Percentiles rank a stretch among this genome's conserved stretches.
Evolutionary conservation across 2,113 vertebrate species (phyloP).

Genomic region (Crotalus tigris): DNA sequence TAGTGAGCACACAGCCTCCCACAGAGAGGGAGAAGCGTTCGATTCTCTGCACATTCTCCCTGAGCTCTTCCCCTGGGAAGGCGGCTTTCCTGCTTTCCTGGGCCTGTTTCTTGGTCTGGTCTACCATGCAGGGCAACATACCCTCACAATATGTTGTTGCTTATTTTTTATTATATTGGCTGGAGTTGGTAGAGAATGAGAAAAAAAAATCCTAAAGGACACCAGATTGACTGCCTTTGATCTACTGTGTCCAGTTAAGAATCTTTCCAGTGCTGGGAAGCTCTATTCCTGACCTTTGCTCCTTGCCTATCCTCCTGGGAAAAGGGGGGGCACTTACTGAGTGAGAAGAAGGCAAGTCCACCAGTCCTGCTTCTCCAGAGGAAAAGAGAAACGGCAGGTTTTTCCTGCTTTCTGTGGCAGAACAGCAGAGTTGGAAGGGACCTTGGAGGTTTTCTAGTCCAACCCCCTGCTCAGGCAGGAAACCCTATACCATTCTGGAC

Average conservation of each 20-base stretch:
- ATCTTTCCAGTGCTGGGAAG: background rate
- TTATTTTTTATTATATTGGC: background rate
- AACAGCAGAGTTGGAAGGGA: too few species aligned
- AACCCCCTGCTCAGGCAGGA: too few species aligned
- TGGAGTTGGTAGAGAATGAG: background rate
- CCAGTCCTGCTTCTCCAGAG: background rate
- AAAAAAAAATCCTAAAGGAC: background rate
- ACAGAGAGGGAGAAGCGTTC: conserved; percentile 7
- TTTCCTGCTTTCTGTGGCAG: background rate
- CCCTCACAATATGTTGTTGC: background rate
- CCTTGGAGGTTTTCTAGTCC: too few species aligned
- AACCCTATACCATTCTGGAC: too few species aligned
- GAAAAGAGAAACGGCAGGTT: too few species aligned
- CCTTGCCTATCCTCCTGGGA: background rate
- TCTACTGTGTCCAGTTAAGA: background rate
- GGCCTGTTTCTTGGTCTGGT: background rate
- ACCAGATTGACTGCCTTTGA: background rate
- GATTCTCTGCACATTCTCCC: background rate
- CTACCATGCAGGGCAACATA: background rate
- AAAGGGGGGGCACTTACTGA: background rate
- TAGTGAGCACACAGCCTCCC: conserved; percentile 26
- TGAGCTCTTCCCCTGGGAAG: background rate
- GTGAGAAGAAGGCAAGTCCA: background rate
- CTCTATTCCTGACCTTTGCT: background rate
- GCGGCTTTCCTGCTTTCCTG: background rate